Percentiles rank a stretch among this genome's conserved stretches.
These are phyloP conservation scores for Coracias cyanogaster DNA, from an alignment of 2,797 vertebrate genomes.

Conservation along the genomic window DNA sequence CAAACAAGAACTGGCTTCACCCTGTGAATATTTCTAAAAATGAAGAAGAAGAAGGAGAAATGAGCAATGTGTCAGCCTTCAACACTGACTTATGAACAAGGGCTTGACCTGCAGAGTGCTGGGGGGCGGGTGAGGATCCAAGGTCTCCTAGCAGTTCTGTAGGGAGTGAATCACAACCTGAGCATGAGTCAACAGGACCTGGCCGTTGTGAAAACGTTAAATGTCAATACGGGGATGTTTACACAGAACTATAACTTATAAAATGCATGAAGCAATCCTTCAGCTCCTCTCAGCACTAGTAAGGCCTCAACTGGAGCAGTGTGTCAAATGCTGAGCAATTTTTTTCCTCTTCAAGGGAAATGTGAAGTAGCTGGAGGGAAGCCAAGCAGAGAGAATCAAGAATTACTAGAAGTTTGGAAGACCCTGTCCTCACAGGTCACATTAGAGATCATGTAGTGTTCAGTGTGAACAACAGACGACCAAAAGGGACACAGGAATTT, in stretches of 20 bases:
- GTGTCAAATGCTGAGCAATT: neutral
- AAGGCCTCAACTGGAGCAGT: neutral
- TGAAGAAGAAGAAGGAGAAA: neutral
- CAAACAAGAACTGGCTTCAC: neutral
- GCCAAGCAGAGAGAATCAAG: neutral
- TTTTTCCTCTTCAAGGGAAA: neutral
- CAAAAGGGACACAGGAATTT: neutral
- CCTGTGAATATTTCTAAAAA: neutral
- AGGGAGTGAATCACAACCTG: constrained; percentile 12
- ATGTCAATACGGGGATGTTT: constrained; percentile 3
- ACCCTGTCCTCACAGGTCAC: neutral
- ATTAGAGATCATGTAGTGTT: neutral
- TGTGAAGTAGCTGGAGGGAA: neutral
- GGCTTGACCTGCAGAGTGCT: neutral
- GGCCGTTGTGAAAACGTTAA: constrained; percentile 5
- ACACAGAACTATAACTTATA: neutral
- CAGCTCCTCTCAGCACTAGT: neutral
- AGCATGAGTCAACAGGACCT: constrained; percentile 10
- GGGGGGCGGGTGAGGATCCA: neutral
- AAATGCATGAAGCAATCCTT: constrained; percentile 6
- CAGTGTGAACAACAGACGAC: neutral
- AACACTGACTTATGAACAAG: neutral
- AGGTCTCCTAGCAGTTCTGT: neutral
- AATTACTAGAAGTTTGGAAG: neutral
- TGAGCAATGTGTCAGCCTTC: neutral